Percentiles rank a stretch among this genome's conserved stretches.
phyloP scores from a whole-genome alignment of 2,113 vertebrate genomes.

The Synodontis membranacea region DNA sequence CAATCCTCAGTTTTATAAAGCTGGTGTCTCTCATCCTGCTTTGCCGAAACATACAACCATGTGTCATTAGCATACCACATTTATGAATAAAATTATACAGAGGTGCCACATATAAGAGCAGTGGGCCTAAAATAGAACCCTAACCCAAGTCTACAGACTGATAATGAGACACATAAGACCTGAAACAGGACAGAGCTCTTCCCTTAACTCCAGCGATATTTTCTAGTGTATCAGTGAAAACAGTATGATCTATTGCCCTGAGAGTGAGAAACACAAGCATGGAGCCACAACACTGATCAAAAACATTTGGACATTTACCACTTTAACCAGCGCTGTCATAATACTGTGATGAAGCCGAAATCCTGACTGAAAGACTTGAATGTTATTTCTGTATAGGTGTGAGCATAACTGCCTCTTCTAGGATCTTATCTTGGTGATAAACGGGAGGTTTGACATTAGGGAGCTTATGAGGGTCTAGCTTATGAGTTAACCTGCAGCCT shows the following conservation, averaged over 20 bases:
- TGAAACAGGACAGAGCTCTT: background rate
- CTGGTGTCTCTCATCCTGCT: no score
- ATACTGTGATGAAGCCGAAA: background rate
- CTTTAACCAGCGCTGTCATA: background rate
- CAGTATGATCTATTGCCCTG: no score
- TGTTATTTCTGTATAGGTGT: background rate
- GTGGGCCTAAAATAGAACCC: background rate
- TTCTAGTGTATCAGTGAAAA: no score
- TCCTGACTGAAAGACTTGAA: background rate
- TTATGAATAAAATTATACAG: background rate
- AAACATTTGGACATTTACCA: background rate
- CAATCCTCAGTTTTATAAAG: background rate
- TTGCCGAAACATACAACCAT: background rate
- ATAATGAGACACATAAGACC: background rate
- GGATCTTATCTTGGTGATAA: background rate
- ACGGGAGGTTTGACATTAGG: background rate
- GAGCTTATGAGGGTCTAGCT: no score
- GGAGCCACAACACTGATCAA: background rate
- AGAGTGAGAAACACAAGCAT: background rate
- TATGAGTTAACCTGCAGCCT: background rate
- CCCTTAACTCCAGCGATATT: background rate
- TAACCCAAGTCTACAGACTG: background rate
- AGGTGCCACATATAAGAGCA: background rate
- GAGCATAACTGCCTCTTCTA: background rate
- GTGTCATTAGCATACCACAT: background rate